phyloP scores from a whole-genome alignment of 2,113 vertebrate genomes.

The Pantherophis guttatus region DNA sequence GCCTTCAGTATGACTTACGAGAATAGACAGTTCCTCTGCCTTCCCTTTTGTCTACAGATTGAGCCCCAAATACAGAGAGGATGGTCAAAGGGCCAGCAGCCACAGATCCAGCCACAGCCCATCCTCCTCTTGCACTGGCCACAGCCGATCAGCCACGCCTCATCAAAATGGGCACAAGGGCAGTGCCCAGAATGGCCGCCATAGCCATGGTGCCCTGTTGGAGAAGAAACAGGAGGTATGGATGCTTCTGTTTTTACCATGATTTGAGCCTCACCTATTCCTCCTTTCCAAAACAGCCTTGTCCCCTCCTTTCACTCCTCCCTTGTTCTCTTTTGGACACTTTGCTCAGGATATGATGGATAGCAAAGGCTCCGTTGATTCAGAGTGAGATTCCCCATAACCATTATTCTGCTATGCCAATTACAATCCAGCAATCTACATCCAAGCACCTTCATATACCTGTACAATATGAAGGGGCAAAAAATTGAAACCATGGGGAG shows the following conservation, averaged over 20 bases:
- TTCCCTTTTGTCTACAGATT: constrained; percentile 47
- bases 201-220: constrained; percentile 70
- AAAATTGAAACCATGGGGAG: background rate
- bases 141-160: constrained; percentile 74
- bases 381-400: background rate
- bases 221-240: constrained; percentile 90
- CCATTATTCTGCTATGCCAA: background rate
- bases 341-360: background rate
- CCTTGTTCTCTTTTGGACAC: background rate
- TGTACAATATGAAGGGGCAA: background rate
- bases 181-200: constrained; percentile 83
- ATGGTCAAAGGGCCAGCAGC: constrained; percentile 77
- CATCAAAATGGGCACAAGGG: constrained; percentile 91
- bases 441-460: background rate
- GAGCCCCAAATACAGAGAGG: constrained; percentile 81
- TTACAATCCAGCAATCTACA: background rate
- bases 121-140: constrained; percentile 73
- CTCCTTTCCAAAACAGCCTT: background rate
- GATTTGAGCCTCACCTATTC: constrained; percentile 42
- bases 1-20: background rate
- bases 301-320: background rate
- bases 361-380: background rate
- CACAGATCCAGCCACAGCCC: constrained; percentile 75
- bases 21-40: background rate
- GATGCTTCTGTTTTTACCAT: constrained; percentile 76